A percentile compares a stretch with the other conserved stretches of the same genome.
These are phyloP conservation scores for Embidobia sp. DNA, from an alignment of 2,888 invertebrate genomes.

Conservation along the genomic window DNA sequence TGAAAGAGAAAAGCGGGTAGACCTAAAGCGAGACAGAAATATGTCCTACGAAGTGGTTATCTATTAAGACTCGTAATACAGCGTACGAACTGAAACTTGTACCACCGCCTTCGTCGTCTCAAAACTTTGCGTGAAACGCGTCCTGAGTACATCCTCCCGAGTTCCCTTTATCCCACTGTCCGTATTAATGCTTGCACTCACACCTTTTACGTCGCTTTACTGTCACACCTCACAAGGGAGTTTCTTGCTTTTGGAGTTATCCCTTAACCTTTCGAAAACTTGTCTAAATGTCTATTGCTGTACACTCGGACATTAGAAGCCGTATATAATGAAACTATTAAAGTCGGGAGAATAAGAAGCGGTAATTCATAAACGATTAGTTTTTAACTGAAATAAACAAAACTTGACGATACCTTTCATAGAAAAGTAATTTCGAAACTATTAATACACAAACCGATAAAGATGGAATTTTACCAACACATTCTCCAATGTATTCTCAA, in stretches of 20 bases:
- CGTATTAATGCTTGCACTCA: constrained; percentile 73
- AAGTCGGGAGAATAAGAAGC: background rate
- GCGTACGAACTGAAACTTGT: constrained; percentile 74
- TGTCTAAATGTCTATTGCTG: constrained; percentile 34
- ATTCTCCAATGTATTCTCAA: no score
- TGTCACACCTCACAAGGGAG: constrained; percentile 56
- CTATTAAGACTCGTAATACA: constrained; percentile 72
- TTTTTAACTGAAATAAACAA: no score
- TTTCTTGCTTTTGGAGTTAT: constrained; percentile 26
- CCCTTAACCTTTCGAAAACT: constrained; percentile 44
- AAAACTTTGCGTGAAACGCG: constrained; percentile 76
- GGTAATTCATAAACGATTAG: background rate
- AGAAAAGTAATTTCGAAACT: no score
- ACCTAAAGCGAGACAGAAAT: constrained; percentile 56
- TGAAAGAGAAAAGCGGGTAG: constrained; percentile 11
- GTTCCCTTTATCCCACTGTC: constrained; percentile 72
- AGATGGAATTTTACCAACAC: no score
- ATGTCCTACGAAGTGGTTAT: constrained; percentile 72
- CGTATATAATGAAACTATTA: constrained; percentile 26
- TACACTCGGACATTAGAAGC: constrained; percentile 27
- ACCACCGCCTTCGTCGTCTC: constrained; percentile 68
- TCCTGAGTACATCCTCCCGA: constrained; percentile 74
- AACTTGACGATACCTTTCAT: no score
- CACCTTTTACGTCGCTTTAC: constrained; percentile 63
- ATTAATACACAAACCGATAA: no score